Conservation (phyloP, 2,888 invertebrate genomes). For the Eucera pruinosa region DNA sequence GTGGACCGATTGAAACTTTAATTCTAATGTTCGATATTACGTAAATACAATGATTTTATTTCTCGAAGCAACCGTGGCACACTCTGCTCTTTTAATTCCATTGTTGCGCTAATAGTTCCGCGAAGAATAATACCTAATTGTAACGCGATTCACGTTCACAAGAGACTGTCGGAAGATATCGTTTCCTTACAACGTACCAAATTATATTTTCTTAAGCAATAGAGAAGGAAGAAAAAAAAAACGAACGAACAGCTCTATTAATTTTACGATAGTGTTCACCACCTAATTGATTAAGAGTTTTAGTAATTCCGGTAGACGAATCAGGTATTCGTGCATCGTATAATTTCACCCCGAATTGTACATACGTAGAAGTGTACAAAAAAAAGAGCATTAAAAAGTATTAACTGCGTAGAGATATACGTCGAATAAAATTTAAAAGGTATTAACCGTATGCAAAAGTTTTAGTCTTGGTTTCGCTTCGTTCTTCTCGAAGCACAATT, state of each 20-base stretch:
- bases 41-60: constrained; percentile 18
- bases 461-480: too few species aligned
- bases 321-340: constrained; percentile 51
- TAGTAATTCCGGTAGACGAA: constrained; percentile 61
- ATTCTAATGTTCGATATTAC: constrained; percentile 4
- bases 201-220: constrained; percentile 29
- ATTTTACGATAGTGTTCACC: constrained; percentile 8
- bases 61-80: neutral
- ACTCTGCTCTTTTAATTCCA: neutral
- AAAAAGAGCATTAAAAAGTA: constrained; percentile 43
- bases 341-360: constrained; percentile 69
- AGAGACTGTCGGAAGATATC: constrained; percentile 33
- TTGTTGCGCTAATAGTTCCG: neutral
- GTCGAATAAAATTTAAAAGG: constrained; percentile 57
- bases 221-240: too few species aligned
- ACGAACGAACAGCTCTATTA: neutral
- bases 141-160: neutral
- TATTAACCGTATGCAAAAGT: too few species aligned
- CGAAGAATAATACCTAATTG: neutral
- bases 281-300: too few species aligned
- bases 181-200: constrained; percentile 16
- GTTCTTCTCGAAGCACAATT: too few species aligned
- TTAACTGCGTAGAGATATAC: constrained; percentile 57
- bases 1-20: too few species aligned
- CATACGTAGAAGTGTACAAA: constrained; percentile 62